These are phyloP conservation scores for Spodoptera littoralis DNA, from an alignment of 2,888 invertebrate species.

Conservation along the genomic window DNA sequence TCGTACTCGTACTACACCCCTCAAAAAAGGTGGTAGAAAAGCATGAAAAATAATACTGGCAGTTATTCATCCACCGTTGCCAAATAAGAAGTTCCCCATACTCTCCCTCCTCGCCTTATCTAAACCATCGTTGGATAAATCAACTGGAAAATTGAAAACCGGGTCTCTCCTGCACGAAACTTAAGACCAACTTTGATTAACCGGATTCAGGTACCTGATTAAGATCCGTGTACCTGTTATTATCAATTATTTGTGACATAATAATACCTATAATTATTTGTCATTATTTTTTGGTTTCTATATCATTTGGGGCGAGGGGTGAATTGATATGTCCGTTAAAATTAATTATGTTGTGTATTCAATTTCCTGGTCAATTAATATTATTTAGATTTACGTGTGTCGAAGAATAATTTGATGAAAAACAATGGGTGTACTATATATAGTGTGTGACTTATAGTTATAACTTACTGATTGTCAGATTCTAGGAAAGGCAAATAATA, in stretches of 20 bases:
- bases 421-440: no score
- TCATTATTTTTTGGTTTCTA: constrained; percentile 2
- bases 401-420: no score
- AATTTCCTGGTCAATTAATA: no score
- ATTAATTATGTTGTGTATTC: no score
- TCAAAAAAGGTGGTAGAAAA: not conserved
- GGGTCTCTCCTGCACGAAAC: constrained; percentile 56
- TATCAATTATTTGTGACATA: constrained; percentile 29
- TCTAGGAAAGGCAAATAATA: no score
- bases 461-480: no score
- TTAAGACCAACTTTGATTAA: constrained; percentile 77
- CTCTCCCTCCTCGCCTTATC: constrained; percentile 63
- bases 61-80: constrained; percentile 17
- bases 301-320: not conserved
- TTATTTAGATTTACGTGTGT: no score
- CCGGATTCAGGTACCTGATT: constrained; percentile 70
- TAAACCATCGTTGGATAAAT: constrained; percentile 79
- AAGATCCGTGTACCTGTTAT: constrained; percentile 55
- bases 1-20: not conserved
- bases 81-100: constrained; percentile 49
- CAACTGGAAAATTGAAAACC: constrained; percentile 85
- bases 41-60: constrained; percentile 10
- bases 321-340: not conserved
- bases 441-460: no score
- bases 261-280: constrained; percentile 21